These are phyloP conservation scores for Diploptera punctata DNA, from an alignment of 2,888 invertebrate species.

Conservation along the genomic window DNA sequence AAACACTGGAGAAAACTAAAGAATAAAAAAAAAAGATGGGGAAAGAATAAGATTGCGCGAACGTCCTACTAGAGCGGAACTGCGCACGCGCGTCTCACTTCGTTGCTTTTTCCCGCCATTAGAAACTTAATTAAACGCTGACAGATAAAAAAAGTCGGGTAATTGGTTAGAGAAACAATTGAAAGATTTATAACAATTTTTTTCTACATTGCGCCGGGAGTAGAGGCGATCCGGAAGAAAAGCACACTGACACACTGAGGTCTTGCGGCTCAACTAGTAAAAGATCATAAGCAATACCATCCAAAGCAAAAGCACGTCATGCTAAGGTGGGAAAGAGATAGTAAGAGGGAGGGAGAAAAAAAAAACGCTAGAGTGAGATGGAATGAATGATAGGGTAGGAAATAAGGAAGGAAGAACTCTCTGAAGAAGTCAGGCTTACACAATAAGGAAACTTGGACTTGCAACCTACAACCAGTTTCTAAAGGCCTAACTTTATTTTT, in stretches of 20 bases:
- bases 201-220: too few species aligned
- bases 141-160: neutral
- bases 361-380: conserved; percentile 12
- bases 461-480: neutral
- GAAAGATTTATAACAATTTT: too few species aligned
- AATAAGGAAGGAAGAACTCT: conserved; percentile 11
- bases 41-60: conserved; percentile 15
- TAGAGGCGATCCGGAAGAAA: neutral
- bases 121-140: neutral
- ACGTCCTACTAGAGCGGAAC: neutral
- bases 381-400: neutral
- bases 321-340: too few species aligned
- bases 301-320: neutral
- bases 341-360: too few species aligned
- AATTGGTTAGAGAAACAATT: too few species aligned
- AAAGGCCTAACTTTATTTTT: neutral
- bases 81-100: conserved; percentile 21
- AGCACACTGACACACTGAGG: conserved; percentile 1
- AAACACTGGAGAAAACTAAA: neutral
- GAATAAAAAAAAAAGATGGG: neutral
- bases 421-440: neutral
- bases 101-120: conserved; percentile 17
- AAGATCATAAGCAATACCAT: neutral
- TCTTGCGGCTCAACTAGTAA: conserved; percentile 16
- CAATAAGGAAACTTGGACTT: neutral